Evolutionary conservation across 2,888 invertebrate species (phyloP).

Genomic region (Cotesia congregata): DNA sequence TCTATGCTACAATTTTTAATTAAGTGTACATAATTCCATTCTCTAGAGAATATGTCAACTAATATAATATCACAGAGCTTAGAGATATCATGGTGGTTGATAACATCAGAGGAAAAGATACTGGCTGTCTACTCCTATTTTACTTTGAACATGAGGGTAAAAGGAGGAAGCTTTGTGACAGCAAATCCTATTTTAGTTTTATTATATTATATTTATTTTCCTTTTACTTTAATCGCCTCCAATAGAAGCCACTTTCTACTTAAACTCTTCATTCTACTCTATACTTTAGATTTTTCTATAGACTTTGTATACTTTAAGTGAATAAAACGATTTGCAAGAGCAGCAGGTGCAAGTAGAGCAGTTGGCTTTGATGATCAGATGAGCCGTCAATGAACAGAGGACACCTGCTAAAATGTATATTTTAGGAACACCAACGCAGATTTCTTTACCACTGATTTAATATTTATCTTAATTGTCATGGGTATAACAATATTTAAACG

Average conservation of each 20-base stretch:
- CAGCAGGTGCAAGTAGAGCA: constrained; percentile 29
- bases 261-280: not conserved
- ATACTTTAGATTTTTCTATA: not conserved
- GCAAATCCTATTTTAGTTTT: not conserved
- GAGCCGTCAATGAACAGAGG: constrained; percentile 26
- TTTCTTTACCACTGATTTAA: not conserved
- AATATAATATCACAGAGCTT: too few relatives aligned
- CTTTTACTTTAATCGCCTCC: not conserved
- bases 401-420: constrained; percentile 25
- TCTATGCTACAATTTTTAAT: too few relatives aligned
- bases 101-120: too few relatives aligned
- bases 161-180: too few relatives aligned
- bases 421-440: not conserved
- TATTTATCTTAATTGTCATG: constrained; percentile 1
- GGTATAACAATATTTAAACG: not conserved
- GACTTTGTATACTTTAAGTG: not conserved
- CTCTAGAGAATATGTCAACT: too few relatives aligned
- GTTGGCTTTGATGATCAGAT: constrained; percentile 33
- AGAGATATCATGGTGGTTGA: too few relatives aligned
- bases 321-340: constrained; percentile 25
- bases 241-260: not conserved
- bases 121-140: too few relatives aligned
- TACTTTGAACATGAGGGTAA: too few relatives aligned
- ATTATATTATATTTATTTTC: not conserved
- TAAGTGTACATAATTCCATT: too few relatives aligned